Evolutionary conservation across 2,888 invertebrate genomes (phyloP).

Genomic region (Scaptomyza parva): DNA sequence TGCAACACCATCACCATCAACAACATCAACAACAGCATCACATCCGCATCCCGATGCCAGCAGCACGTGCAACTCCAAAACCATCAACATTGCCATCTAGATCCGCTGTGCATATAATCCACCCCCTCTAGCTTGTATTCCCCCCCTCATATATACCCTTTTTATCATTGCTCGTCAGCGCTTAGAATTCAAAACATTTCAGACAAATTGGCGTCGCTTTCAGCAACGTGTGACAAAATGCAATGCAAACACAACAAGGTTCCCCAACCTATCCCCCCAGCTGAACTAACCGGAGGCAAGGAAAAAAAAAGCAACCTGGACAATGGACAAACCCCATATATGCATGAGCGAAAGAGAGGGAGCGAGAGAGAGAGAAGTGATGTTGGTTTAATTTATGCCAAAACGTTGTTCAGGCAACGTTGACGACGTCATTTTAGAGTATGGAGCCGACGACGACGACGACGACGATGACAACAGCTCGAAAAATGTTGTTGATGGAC

Average conservation of each 20-base stretch:
- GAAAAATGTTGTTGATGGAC: not conserved
- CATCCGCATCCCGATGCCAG: conserved; percentile 54
- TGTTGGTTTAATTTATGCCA: conserved; percentile 78
- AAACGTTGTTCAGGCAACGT: conserved; percentile 71
- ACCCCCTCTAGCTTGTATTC: not conserved
- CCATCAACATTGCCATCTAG: conserved; percentile 41
- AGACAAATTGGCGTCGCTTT: conserved; percentile 80
- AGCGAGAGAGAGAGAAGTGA: conserved; percentile 31
- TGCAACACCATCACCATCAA: conserved; percentile 7
- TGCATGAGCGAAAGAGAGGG: not conserved
- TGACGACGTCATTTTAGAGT: conserved; percentile 74
- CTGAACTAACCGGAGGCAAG: not conserved
- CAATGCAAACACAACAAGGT: conserved; percentile 68
- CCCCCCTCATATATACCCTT: not conserved
- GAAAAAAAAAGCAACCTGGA: conserved; percentile 44
- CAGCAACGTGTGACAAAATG: conserved; percentile 79
- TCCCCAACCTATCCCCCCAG: not conserved
- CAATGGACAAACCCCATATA: conserved; percentile 41
- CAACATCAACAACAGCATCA: conserved; percentile 26
- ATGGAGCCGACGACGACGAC: too few species aligned
- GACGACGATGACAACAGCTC: conserved; percentile 33
- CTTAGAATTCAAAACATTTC: conserved; percentile 77
- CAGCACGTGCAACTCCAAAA: conserved; percentile 40
- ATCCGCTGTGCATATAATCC: conserved; percentile 17
- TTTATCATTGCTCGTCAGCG: conserved; percentile 44